Conservation (phyloP, 1,140 invertebrate genomes). For the Leptestheria dahalacensis region DNA sequence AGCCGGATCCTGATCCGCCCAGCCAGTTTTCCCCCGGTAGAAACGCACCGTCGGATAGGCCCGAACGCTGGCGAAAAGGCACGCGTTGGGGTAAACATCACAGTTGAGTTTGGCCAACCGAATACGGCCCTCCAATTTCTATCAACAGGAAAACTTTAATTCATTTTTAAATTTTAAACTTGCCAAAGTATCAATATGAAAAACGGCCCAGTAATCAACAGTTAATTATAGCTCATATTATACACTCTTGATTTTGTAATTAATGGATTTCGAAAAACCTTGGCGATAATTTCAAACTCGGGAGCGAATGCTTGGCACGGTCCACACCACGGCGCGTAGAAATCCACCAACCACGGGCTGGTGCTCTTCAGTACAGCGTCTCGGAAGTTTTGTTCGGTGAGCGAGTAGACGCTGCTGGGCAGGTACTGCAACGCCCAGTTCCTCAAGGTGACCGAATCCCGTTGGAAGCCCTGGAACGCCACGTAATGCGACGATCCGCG, state of each 20-base stretch:
- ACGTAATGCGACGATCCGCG: slow-evolving; percentile 31
- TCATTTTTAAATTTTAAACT: neutral
- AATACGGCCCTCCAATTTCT: slow-evolving; percentile 36
- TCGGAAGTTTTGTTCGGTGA: slow-evolving; percentile 26
- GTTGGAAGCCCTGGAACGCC: slow-evolving; percentile 40
- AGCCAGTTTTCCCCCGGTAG: slow-evolving; percentile 25
- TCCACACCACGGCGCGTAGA: slow-evolving; percentile 59
- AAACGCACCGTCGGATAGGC: slow-evolving; percentile 39
- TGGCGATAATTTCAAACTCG: slow-evolving; percentile 45
- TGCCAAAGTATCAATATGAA: neutral
- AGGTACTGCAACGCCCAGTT: slow-evolving; percentile 44
- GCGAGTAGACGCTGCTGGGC: slow-evolving; percentile 32
- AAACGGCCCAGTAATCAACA: neutral
- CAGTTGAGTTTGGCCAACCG: slow-evolving; percentile 41
- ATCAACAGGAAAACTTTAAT: slow-evolving; percentile 19
- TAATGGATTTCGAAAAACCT: slow-evolving; percentile 30
- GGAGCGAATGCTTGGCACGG: slow-evolving; percentile 53
- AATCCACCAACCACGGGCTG: slow-evolving; percentile 48
- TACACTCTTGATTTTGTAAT: neutral
- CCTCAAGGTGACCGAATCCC: slow-evolving; percentile 40
- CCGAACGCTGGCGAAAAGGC: slow-evolving; percentile 31
- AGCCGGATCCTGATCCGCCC: slow-evolving; percentile 1
- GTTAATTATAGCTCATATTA: slow-evolving; percentile 9
- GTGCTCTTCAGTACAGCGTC: slow-evolving; percentile 27
- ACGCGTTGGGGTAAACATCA: slow-evolving; percentile 31